phyloP scores from a whole-genome alignment of 1,140 invertebrate genomes.

The Cepaea nemoralis region DNA sequence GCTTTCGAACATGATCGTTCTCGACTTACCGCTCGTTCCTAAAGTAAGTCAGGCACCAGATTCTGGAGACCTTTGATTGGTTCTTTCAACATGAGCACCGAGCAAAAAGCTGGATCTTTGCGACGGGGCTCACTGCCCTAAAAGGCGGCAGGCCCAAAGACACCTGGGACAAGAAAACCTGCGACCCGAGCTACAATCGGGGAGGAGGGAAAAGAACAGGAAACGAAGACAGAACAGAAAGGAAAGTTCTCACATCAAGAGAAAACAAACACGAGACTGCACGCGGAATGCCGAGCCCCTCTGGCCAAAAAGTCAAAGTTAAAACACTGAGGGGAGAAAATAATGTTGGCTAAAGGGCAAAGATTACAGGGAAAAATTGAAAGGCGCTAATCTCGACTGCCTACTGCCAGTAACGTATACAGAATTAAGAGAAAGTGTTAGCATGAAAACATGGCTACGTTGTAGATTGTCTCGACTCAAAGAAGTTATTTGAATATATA shows the following conservation, averaged over 20 bases:
- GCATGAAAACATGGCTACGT: too few species aligned
- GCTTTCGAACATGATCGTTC: background rate
- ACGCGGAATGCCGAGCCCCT: constrained; percentile 25
- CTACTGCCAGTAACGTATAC: too few species aligned
- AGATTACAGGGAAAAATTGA: too few species aligned
- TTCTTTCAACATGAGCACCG: background rate
- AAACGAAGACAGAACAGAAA: background rate
- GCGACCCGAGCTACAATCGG: background rate
- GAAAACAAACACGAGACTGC: constrained; percentile 27
- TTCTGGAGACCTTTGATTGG: background rate
- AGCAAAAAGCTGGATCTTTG: background rate
- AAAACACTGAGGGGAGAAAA: background rate
- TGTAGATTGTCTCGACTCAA: too few species aligned
- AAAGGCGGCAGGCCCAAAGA: background rate
- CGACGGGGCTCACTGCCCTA: background rate
- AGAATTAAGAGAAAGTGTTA: too few species aligned
- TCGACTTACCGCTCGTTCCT: background rate
- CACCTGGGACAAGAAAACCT: background rate
- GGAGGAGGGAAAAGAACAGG: background rate
- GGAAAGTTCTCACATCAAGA: constrained; percentile 13
- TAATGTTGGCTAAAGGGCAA: too few species aligned
- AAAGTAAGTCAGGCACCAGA: background rate
- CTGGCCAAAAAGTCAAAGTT: constrained; percentile 5
- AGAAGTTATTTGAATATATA: too few species aligned
- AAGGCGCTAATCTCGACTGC: too few species aligned